These are phyloP conservation scores for Cirrhinus mrigala DNA, from an alignment of 2,797 vertebrate genomes.

Conservation along the genomic window DNA sequence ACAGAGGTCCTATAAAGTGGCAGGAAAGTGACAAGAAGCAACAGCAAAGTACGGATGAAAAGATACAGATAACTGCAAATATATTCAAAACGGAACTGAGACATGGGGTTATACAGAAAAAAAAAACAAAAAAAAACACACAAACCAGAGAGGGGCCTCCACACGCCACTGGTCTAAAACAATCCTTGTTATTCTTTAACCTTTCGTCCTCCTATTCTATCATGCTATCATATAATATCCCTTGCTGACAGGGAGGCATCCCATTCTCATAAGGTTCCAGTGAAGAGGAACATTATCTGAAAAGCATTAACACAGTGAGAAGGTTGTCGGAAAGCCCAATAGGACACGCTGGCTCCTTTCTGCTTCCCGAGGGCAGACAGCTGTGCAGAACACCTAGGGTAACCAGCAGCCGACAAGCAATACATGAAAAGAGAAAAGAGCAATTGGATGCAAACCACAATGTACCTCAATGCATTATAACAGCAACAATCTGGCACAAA, in stretches of 20 bases:
- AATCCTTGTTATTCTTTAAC: slow-evolving; percentile 3
- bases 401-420: slow-evolving; percentile 56
- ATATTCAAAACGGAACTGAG: not conserved
- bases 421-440: slow-evolving; percentile 36
- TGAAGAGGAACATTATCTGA: slow-evolving; percentile 49
- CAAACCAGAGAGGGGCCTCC: not conserved
- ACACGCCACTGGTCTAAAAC: not conserved
- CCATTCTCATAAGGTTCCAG: slow-evolving; percentile 28
- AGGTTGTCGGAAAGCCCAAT: slow-evolving; percentile 20
- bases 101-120: not conserved
- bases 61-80: not conserved
- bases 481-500: not conserved
- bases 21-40: not conserved
- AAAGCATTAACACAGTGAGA: slow-evolving; percentile 47
- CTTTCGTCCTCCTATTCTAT: not conserved
- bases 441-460: slow-evolving; percentile 1
- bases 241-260: slow-evolving; percentile 29
- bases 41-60: not conserved
- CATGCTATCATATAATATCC: not conserved
- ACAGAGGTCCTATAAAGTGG: not conserved
- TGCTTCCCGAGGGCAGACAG: slow-evolving; percentile 56
- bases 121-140: not conserved
- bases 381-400: slow-evolving; percentile 55
- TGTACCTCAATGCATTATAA: not conserved
- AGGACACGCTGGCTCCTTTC: slow-evolving; percentile 24